Evolutionary conservation across 2,797 vertebrate genomes (phyloP), one percentile per base, ranked within the genome.

Genomic region (Chlorospingus semifuscus): DNA sequence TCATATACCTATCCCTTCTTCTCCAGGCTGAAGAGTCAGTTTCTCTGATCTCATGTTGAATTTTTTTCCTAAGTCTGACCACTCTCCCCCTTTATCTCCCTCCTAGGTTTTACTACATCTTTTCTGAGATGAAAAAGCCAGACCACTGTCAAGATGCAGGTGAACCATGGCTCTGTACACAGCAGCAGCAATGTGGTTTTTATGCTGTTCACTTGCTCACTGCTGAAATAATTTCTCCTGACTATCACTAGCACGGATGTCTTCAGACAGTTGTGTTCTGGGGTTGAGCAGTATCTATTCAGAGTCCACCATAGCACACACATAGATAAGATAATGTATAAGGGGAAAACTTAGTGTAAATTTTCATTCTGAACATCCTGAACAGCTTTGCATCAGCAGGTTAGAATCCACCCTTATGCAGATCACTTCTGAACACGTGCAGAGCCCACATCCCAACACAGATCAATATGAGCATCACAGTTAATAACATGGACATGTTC

Each of bases 241-340:
- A 44, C 26, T 24, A 5, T 63, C 39, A 4, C 4, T 39, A 57
- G 71, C 42, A 64, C n/a, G 42, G 50, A 21, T 47, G 7, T 66
- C 60, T 82, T 89, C 78, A 75, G 34, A 64, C 3, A 86, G 32
- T 42, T 85, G 6, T 12, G 9, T 30, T 53, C 81, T 72, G 36
- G 53, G 50, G 60, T 30, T 52, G 63, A 60, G 69, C 34, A 85
- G 5, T 34, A 68, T 26, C 39, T 76, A 27, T 23, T 83, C 64
- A 80, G n/a, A 53, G 56, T 34, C 86, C 46, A 69, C 7, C 15
- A 26, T 0, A 57, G 15, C 0, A 0, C 14, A 53, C 1, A 1
- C 22, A 71, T 3, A 68, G 39, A 11, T 53, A 65, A 41, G 23
- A 47, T 11, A 60, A 72, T 15, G 36, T 7, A 12, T 15, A 42